A percentile compares a stretch with the other conserved stretches of the same genome.
Evolutionary conservation across 2,113 vertebrate genomes (phyloP).

Genomic region (rabbit (Oryctolagus cuniculus)): DNA sequence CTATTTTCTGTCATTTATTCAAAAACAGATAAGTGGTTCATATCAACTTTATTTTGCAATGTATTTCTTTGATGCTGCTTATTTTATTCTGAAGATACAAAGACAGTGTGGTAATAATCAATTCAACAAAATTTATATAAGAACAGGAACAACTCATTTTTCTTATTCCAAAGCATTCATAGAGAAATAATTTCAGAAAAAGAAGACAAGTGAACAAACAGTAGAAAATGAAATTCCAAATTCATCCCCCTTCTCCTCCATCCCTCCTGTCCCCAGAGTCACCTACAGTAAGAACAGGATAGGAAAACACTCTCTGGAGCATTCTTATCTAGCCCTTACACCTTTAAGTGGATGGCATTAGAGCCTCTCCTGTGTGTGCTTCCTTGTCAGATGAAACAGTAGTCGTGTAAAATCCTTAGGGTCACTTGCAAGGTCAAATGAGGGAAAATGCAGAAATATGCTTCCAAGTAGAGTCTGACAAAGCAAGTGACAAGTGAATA

Average conservation of each 20-base stretch:
- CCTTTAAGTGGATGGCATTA: not conserved
- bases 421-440: not conserved
- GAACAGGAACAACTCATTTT: not conserved
- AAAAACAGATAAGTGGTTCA: not conserved
- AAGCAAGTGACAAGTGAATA: not conserved
- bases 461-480: not conserved
- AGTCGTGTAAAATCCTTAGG: too few relatives aligned
- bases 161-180: not conserved
- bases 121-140: not conserved
- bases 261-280: not conserved
- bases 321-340: not conserved
- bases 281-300: not conserved
- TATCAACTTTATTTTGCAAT: not conserved
- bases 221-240: not conserved
- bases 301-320: not conserved
- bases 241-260: too few relatives aligned
- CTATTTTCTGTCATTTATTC: not conserved
- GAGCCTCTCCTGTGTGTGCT: not conserved
- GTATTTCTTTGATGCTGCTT: not conserved
- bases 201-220: not conserved
- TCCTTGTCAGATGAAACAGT: not conserved
- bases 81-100: not conserved
- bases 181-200: not conserved
- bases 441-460: too few relatives aligned
- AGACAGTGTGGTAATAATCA: not conserved